These are phyloP conservation scores for Dreissena polymorpha DNA, from an alignment of 1,140 invertebrate species.

Conservation along the genomic window DNA sequence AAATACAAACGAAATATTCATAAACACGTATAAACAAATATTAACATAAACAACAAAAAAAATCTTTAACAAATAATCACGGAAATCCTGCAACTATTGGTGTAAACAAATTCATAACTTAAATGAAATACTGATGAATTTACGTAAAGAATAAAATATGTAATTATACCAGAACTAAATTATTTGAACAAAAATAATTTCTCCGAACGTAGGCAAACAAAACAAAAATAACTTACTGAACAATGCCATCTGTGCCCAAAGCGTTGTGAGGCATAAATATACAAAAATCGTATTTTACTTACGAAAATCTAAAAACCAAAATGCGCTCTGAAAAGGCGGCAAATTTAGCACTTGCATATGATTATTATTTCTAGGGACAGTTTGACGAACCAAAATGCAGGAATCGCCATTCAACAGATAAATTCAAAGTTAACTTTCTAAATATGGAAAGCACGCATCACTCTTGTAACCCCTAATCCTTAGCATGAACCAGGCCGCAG, in stretches of 20 bases:
- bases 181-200: too few species aligned
- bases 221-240: conserved; percentile 1
- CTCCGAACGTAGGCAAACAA: not conserved
- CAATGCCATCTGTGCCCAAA: conserved; percentile 24
- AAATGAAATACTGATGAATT: too few species aligned
- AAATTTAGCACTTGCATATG: conserved; percentile 18
- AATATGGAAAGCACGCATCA: conserved; percentile 14
- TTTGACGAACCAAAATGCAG: conserved; percentile 18
- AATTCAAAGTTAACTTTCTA: not conserved
- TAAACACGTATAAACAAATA: too few species aligned
- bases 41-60: too few species aligned
- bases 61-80: too few species aligned
- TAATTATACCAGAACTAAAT: too few species aligned
- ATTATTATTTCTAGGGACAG: conserved; percentile 25
- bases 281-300: not conserved
- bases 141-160: too few species aligned
- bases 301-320: not conserved
- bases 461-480: not conserved
- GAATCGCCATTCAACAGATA: not conserved
- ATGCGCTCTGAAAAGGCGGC: conserved; percentile 15
- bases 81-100: too few species aligned
- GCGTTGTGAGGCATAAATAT: not conserved
- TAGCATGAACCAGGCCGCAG: conserved; percentile 5
- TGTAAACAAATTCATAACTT: too few species aligned
- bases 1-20: too few species aligned